phyloP scores from a whole-genome alignment of 1,140 invertebrate genomes.

The Cyclargus thomasi region DNA sequence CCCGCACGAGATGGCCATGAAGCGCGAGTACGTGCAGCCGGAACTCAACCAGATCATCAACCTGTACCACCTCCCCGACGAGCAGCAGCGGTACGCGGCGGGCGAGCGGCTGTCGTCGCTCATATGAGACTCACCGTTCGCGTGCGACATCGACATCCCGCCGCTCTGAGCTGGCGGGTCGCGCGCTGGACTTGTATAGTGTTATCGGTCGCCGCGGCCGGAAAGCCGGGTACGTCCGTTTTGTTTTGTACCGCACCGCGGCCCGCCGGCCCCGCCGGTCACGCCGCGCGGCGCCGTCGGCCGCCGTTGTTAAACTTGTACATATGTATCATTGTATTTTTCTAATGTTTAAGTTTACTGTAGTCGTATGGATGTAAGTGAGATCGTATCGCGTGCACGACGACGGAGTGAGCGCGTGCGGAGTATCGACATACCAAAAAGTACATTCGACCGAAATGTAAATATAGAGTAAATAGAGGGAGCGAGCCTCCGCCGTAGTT shows the following conservation, averaged over 20 bases:
- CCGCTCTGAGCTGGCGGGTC: slow-evolving; percentile 67
- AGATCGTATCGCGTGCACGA: slow-evolving; percentile 48
- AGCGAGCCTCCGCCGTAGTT: slow-evolving; percentile 35
- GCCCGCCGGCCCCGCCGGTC: neutral
- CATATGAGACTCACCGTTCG: slow-evolving; percentile 75
- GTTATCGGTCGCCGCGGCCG: slow-evolving; percentile 18
- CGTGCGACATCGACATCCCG: slow-evolving; percentile 76
- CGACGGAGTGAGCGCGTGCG: slow-evolving; percentile 46
- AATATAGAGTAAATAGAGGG: slow-evolving; percentile 70
- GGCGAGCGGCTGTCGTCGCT: slow-evolving; percentile 72
- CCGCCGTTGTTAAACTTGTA: slow-evolving; percentile 49
- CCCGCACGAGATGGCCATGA: slow-evolving; percentile 78
- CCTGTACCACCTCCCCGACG: slow-evolving; percentile 78
- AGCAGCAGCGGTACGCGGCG: slow-evolving; percentile 71
- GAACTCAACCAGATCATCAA: slow-evolving; percentile 79
- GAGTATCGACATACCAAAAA: slow-evolving; percentile 74
- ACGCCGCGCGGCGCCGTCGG: slow-evolving; percentile 27
- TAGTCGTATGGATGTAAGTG: slow-evolving; percentile 51
- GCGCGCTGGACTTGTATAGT: slow-evolving; percentile 49
- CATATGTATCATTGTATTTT: slow-evolving; percentile 72
- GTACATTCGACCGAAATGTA: slow-evolving; percentile 68
- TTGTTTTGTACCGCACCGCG: slow-evolving; percentile 60
- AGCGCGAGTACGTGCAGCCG: slow-evolving; percentile 81
- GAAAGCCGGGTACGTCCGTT: slow-evolving; percentile 34
- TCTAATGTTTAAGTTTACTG: slow-evolving; percentile 68